These are phyloP conservation scores for Paramacrobiotus metropolitanus DNA, from an alignment of 1,140 invertebrate genomes.

Conservation along the genomic window DNA sequence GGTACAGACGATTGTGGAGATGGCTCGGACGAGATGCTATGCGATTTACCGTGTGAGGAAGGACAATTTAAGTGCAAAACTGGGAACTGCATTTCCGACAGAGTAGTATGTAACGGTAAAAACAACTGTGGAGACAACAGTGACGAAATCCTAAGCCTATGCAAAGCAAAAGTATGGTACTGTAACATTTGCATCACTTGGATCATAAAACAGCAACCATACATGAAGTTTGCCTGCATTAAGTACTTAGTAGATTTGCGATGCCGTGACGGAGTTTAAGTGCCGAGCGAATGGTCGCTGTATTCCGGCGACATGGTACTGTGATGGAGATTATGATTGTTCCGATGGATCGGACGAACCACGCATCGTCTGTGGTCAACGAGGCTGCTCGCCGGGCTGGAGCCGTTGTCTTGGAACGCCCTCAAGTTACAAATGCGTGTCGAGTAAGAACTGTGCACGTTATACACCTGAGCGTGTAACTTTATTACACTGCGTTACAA, in stretches of 20 bases:
- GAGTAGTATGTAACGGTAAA: constrained; percentile 26
- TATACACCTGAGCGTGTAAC: too few species aligned
- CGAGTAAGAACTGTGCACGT: too few species aligned
- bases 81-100: constrained; percentile 25
- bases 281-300: constrained; percentile 69
- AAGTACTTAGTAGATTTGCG: neutral
- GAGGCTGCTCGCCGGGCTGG: too few species aligned
- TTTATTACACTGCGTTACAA: too few species aligned
- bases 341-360: too few species aligned
- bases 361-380: too few species aligned
- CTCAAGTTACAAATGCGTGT: too few species aligned
- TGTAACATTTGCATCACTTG: too few species aligned
- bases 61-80: constrained; percentile 22
- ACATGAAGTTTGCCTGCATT: too few species aligned
- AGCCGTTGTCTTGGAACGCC: too few species aligned
- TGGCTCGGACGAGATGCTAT: constrained; percentile 20
- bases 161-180: constrained; percentile 10
- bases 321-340: constrained; percentile 81
- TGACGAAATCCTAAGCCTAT: constrained; percentile 16
- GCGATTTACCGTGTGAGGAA: constrained; percentile 19
- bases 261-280: constrained; percentile 45
- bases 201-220: too few species aligned
- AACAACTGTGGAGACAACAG: constrained; percentile 19
- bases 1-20: constrained; percentile 50
- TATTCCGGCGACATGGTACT: constrained; percentile 80